phyloP scores from a whole-genome alignment of 2,888 invertebrate species.

The Idaea straminata region DNA sequence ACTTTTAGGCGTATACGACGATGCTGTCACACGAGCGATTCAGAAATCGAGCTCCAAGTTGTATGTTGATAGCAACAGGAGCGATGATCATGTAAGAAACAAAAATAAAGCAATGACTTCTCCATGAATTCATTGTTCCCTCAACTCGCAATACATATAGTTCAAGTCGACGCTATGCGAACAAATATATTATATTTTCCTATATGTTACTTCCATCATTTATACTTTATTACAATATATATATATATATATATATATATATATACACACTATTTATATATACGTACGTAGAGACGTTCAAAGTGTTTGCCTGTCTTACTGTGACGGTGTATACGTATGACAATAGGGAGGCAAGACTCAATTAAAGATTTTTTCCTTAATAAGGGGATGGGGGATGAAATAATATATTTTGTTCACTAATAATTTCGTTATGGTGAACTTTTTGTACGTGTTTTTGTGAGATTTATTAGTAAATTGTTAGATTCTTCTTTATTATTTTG shows the following conservation, averaged over 20 bases:
- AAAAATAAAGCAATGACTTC: slow-evolving; percentile 27
- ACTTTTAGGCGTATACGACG: no score
- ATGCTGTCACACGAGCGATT: no score
- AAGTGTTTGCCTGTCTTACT: slow-evolving; percentile 31
- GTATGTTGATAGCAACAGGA: no score
- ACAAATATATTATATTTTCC: slow-evolving; percentile 79
- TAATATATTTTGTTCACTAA: slow-evolving; percentile 21
- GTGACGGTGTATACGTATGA: slow-evolving; percentile 31
- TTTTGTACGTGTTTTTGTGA: not conserved
- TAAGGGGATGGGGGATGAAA: slow-evolving; percentile 37
- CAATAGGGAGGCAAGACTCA: slow-evolving; percentile 51
- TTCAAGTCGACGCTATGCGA: slow-evolving; percentile 68
- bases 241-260: slow-evolving; percentile 54
- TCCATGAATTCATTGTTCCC: slow-evolving; percentile 46
- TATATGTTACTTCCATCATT: slow-evolving; percentile 79
- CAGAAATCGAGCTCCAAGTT: no score
- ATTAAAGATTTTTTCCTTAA: slow-evolving; percentile 74
- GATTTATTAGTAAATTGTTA: no score
- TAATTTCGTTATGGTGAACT: slow-evolving; percentile 13
- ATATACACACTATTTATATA: slow-evolving; percentile 66
- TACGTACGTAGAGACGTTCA: slow-evolving; percentile 21
- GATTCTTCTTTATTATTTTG: no score
- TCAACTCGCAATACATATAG: slow-evolving; percentile 70
- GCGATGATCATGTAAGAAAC: no score
- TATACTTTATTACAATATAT: slow-evolving; percentile 79